Conservation (phyloP, 2,113 vertebrate genomes). For the Edolisoma coerulescens region DNA sequence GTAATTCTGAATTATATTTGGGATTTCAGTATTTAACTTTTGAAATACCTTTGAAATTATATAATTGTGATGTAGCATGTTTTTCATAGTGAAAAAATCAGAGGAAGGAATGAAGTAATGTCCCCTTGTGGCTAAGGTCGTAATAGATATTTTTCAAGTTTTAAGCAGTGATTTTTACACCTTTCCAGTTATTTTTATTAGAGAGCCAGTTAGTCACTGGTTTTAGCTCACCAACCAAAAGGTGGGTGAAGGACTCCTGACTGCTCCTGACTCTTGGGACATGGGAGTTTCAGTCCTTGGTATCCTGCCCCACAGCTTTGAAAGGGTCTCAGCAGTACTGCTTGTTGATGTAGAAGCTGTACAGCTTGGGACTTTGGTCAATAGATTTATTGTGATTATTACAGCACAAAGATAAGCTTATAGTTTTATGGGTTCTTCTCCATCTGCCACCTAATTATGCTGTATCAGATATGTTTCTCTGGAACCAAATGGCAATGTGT, state of each 20-base stretch:
- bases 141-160: background rate
- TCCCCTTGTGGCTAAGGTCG: background rate
- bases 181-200: background rate
- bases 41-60: background rate
- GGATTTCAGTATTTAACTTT: background rate
- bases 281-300: background rate
- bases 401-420: background rate
- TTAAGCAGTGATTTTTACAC: background rate
- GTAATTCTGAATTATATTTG: background rate
- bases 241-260: fast-evolving
- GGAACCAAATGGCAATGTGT: background rate
- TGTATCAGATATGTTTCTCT: background rate
- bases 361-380: background rate
- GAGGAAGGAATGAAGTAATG: slow-evolving; percentile 3
- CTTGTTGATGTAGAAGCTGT: background rate
- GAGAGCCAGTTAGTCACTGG: background rate
- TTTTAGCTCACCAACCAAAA: background rate
- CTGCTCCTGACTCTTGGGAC: background rate
- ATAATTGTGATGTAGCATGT: background rate
- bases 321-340: background rate
- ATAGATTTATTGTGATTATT: background rate
- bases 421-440: background rate
- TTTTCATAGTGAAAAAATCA: background rate
- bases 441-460: background rate
- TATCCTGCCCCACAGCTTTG: background rate